phyloP scores from a whole-genome alignment of 1,140 invertebrate genomes.

The Drosophila pallidifrons region DNA sequence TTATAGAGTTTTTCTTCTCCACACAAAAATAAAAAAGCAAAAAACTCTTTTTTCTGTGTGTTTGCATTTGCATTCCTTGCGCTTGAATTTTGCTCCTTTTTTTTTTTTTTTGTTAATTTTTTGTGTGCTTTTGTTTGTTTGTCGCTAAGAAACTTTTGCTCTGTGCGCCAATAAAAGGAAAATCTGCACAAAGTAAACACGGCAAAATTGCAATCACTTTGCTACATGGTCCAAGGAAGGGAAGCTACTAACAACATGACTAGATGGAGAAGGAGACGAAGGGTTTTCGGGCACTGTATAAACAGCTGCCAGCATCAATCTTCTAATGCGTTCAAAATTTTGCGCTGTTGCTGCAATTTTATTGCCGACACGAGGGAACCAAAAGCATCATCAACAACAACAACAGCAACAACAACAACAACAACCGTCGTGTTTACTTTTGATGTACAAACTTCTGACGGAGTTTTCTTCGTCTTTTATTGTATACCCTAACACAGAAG shows the following conservation, averaged over 20 bases:
- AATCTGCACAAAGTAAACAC: slow-evolving; percentile 77
- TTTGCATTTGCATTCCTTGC: slow-evolving; percentile 65
- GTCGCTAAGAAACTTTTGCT: slow-evolving; percentile 57
- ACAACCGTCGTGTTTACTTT: slow-evolving; percentile 42
- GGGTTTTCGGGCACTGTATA: slow-evolving; percentile 37
- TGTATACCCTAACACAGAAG: slow-evolving; percentile 35
- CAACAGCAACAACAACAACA: background rate
- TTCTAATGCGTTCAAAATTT: slow-evolving; percentile 81
- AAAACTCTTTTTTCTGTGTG: slow-evolving; percentile 60
- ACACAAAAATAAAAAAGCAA: slow-evolving; percentile 30
- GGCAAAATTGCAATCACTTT: slow-evolving; percentile 79
- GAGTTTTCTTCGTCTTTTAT: background rate
- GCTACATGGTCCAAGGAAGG: background rate
- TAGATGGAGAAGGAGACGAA: background rate
- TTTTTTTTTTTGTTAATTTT: slow-evolving; percentile 28
- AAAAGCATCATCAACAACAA: background rate
- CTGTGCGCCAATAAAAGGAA: slow-evolving; percentile 60
- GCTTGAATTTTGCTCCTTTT: slow-evolving; percentile 35
- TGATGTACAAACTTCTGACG: slow-evolving; percentile 19
- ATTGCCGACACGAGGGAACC: slow-evolving; percentile 48
- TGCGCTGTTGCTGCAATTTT: slow-evolving; percentile 72
- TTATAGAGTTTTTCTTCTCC: slow-evolving; percentile 16
- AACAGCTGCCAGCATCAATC: slow-evolving; percentile 81
- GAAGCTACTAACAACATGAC: too few relatives aligned
- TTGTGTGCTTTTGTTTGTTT: slow-evolving; percentile 29